phyloP scores from a whole-genome alignment of 1,140 invertebrate genomes.

The Danaus melanippus region DNA sequence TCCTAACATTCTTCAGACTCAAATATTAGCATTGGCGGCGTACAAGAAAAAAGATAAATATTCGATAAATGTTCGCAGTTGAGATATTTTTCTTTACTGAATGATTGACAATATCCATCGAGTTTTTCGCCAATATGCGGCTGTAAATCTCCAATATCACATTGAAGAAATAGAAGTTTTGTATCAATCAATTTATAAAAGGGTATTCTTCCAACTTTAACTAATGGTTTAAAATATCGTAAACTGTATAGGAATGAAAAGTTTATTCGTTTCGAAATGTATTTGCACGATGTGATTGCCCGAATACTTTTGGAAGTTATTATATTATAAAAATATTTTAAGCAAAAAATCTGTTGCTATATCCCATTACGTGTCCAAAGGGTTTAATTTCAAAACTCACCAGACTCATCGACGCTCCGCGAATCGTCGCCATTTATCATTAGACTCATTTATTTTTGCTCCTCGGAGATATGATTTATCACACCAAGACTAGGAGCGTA shows the following conservation, averaged over 20 bases:
- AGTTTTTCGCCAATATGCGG: conserved; percentile 26
- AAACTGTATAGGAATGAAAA: background rate
- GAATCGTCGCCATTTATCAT: conserved; percentile 66
- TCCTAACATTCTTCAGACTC: conserved; percentile 33
- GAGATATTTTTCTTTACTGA: conserved; percentile 32
- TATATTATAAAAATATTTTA: too few relatives aligned
- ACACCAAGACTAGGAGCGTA: conserved; percentile 53
- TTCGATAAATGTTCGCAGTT: conserved; percentile 44
- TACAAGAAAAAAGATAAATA: conserved; percentile 51
- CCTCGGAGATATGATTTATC: conserved; percentile 69
- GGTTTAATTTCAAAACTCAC: conserved; percentile 51
- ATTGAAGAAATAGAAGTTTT: conserved; percentile 22
- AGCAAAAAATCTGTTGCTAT: too few relatives aligned
- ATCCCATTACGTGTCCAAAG: conserved; percentile 20
- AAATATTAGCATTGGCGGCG: conserved; percentile 47
- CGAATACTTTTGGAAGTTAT: too few relatives aligned
- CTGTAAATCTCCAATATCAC: conserved; percentile 32
- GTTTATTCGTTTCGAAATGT: background rate
- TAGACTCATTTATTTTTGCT: conserved; percentile 70
- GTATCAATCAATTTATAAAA: conserved; percentile 9
- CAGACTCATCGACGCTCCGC: conserved; percentile 49
- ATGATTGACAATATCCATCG: conserved; percentile 42
- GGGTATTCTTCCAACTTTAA: conserved; percentile 1
- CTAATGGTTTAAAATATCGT: too few relatives aligned
- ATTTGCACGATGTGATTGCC: too few relatives aligned